phyloP scores from a whole-genome alignment of 2,888 invertebrate genomes.

The Petrolisthes manimaculis region DNA sequence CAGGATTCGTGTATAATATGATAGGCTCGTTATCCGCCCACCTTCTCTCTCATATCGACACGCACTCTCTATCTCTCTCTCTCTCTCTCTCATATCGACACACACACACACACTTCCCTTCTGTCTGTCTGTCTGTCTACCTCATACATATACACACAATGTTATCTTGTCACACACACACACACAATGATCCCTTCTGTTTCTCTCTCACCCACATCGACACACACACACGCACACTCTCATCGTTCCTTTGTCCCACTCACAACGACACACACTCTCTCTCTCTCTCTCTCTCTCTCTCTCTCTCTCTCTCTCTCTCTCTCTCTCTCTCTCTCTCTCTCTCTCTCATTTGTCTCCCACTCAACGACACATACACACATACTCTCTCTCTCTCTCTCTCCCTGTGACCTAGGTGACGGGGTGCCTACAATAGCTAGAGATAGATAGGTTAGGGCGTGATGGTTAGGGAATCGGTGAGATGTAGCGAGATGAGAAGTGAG shows the following conservation, averaged over 20 bases:
- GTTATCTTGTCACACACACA: slow-evolving; percentile 16
- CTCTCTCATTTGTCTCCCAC: too few relatives aligned
- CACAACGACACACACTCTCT: too few relatives aligned
- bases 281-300: too few relatives aligned
- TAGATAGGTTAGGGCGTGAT: background rate
- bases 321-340: too few relatives aligned
- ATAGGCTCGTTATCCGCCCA: background rate
- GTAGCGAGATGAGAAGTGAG: background rate
- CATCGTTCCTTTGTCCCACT: background rate
- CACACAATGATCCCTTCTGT: background rate
- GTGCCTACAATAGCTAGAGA: too few relatives aligned
- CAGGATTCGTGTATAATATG: background rate
- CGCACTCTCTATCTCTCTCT: too few relatives aligned
- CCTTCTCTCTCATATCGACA: background rate
- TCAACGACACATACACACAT: too few relatives aligned
- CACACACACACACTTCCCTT: background rate
- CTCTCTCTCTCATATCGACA: too few relatives aligned
- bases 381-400: too few relatives aligned
- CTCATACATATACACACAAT: background rate
- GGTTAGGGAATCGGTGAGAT: background rate
- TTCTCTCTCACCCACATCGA: background rate
- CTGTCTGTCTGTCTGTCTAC: background rate
- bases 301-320: too few relatives aligned
- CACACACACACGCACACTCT: slow-evolving; percentile 1
- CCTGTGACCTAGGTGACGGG: too few relatives aligned